Percentiles rank a stretch among this genome's conserved stretches.
Conservation (phyloP, 2,797 vertebrate species). For the Paratrypauchen microcephalus region DNA sequence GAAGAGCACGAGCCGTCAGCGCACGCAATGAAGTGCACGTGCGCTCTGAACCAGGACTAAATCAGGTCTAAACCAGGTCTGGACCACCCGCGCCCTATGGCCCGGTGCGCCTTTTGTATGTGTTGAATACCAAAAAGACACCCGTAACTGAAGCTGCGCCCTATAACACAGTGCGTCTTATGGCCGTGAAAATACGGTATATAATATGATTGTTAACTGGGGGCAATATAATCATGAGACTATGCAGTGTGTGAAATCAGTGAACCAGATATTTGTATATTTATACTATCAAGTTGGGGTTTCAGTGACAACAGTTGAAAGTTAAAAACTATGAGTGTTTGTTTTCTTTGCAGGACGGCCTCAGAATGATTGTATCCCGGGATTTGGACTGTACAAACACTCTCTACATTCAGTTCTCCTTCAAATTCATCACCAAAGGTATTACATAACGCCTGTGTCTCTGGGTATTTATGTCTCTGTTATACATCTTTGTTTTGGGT, state of each 20-base stretch:
- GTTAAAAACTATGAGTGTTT: slow-evolving; percentile 1
- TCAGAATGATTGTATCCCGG: slow-evolving; percentile 92
- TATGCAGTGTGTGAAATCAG: not conserved
- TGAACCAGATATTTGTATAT: not conserved
- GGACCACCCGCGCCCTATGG: too few relatives aligned
- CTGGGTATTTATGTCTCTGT: not conserved
- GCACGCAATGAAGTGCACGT: too few relatives aligned
- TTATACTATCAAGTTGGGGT: not conserved
- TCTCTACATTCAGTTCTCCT: slow-evolving; percentile 95
- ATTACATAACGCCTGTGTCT: slow-evolving; percentile 16
- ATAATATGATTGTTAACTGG: not conserved
- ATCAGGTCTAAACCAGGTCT: too few relatives aligned
- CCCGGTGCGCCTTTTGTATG: too few relatives aligned
- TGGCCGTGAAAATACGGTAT: too few relatives aligned
- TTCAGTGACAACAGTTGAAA: not conserved
- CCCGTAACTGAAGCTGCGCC: too few relatives aligned
- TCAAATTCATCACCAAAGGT: slow-evolving; percentile 98
- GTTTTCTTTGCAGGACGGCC: slow-evolving; percentile 83
- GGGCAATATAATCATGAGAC: not conserved
- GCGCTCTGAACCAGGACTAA: too few relatives aligned
- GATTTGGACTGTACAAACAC: slow-evolving; percentile 93
- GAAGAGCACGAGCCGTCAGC: too few relatives aligned
- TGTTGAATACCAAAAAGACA: too few relatives aligned
- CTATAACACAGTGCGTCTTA: too few relatives aligned
- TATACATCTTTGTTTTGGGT: slow-evolving; percentile 15